Conservation (phyloP, 2,888 invertebrate genomes). For the Chrysopilus asiliformis region DNA sequence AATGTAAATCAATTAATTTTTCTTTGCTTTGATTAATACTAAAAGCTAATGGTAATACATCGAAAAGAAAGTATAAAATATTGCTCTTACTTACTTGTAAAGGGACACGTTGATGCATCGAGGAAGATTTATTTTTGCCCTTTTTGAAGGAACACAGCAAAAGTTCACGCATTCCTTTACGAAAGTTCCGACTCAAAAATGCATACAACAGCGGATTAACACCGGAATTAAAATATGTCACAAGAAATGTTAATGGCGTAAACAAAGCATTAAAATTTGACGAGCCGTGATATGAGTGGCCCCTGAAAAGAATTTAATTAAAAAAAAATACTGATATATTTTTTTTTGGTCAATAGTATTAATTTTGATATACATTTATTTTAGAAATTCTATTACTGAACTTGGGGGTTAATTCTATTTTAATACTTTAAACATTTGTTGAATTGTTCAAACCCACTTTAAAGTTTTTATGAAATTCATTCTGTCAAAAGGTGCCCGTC, state of each 20-base stretch:
- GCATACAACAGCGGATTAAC: constrained; percentile 85
- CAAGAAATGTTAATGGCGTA: constrained; percentile 74
- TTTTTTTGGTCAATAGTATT: no score
- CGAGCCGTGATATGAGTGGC: constrained; percentile 51
- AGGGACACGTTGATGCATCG: constrained; percentile 31
- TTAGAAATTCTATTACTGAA: no score
- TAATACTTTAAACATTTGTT: no score
- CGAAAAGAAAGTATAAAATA: no score
- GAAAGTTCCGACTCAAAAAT: constrained; percentile 67
- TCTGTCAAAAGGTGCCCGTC: no score
- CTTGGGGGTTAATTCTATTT: no score
- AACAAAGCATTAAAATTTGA: constrained; percentile 63
- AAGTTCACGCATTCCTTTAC: constrained; percentile 73
- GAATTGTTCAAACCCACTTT: no score
- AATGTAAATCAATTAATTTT: no score
- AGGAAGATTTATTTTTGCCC: constrained; percentile 32
- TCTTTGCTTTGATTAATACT: no score
- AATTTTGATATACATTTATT: no score
- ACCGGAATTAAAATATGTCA: constrained; percentile 81
- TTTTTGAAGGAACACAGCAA: constrained; percentile 46
- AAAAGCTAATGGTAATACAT: no score
- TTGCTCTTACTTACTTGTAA: constrained; percentile 26
- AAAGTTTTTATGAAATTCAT: no score
- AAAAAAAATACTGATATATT: neutral
- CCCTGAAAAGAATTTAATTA: constrained; percentile 28